These are phyloP conservation scores for Eupithecia centaureata DNA, from an alignment of 2,888 invertebrate genomes.

Conservation along the genomic window DNA sequence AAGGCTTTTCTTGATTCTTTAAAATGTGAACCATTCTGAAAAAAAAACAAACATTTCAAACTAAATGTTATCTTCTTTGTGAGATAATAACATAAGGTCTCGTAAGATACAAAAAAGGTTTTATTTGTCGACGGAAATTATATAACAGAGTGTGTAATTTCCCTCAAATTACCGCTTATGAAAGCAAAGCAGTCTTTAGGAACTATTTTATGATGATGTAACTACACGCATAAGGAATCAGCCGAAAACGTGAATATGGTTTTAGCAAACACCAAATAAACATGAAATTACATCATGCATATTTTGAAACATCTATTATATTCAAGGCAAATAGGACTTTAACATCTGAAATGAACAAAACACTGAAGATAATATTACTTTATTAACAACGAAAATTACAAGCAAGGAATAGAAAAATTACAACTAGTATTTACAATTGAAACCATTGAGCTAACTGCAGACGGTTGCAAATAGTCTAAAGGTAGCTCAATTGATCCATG, in stretches of 20 bases:
- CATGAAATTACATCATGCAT: constrained; percentile 2
- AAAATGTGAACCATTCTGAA: no score
- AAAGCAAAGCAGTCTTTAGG: constrained; percentile 44
- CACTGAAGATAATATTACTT: background rate
- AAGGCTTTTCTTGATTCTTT: no score
- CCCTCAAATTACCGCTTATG: constrained; percentile 54
- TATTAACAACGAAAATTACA: no score
- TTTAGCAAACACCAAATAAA: constrained; percentile 18
- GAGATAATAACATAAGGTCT: background rate
- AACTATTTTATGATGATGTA: constrained; percentile 36
- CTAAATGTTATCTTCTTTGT: no score
- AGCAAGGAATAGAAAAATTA: no score
- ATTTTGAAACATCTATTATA: constrained; percentile 4
- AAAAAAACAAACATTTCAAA: no score
- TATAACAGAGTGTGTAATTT: constrained; percentile 49
- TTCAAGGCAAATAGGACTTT: background rate
- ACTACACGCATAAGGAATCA: constrained; percentile 24
- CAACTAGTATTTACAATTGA: no score
- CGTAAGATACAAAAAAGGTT: constrained; percentile 23
- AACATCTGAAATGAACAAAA: background rate
- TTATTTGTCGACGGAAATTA: constrained; percentile 47
- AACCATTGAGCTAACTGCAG: no score
- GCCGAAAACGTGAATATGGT: constrained; percentile 30
- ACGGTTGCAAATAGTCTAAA: no score
- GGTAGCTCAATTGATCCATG: no score